Percentiles rank a stretch among this genome's conserved stretches.
Evolutionary conservation across 2,888 invertebrate genomes (phyloP).

Genomic region (Stratiomys singularior): DNA sequence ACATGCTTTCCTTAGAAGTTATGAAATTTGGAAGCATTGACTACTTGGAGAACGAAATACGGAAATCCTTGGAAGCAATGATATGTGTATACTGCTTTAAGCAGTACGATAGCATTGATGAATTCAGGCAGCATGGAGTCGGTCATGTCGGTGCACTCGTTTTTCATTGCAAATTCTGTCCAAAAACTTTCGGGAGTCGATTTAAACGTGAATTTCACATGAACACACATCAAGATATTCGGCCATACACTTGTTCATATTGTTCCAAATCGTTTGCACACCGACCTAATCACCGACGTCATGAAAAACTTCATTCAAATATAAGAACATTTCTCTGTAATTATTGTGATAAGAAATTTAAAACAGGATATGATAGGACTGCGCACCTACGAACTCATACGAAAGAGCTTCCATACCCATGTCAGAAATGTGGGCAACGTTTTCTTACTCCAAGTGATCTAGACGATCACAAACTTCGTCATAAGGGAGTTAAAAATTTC

Average conservation of each 20-base stretch:
- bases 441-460: conserved; percentile 48
- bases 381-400: conserved; percentile 52
- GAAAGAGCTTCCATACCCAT: conserved; percentile 53
- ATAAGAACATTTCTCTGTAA: conserved; percentile 49
- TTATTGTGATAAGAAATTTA: conserved; percentile 51
- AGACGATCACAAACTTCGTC: no score
- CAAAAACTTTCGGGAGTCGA: not conserved
- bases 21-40: no score
- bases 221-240: conserved; percentile 37
- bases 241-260: conserved; percentile 51
- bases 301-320: conserved; percentile 51
- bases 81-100: no score
- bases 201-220: not conserved
- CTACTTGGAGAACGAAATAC: no score
- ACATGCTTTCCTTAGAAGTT: no score
- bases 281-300: conserved; percentile 49
- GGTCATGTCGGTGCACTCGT: no score
- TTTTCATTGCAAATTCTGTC: conserved; percentile 1
- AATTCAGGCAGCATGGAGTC: no score
- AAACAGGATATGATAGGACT: conserved; percentile 48
- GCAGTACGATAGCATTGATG: no score
- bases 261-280: conserved; percentile 52
- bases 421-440: conserved; percentile 51
- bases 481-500: no score
- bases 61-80: no score